Evolutionary conservation across 2,888 invertebrate genomes (phyloP).

Genomic region (Caradrina clavipalpis): DNA sequence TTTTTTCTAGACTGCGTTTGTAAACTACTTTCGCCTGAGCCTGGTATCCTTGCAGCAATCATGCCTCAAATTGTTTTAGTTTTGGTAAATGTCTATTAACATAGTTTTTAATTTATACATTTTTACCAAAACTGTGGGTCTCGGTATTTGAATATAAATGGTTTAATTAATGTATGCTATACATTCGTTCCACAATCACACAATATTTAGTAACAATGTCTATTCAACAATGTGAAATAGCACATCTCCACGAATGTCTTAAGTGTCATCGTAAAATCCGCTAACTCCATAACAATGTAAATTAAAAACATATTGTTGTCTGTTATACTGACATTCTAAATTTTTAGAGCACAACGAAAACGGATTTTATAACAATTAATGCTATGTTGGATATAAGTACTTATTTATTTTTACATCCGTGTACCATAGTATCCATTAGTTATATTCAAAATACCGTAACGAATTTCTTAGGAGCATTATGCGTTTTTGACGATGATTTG

Average conservation of each 20-base stretch:
- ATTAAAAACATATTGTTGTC: constrained; percentile 22
- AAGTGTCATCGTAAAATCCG: constrained; percentile 31
- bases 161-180: too few relatives aligned
- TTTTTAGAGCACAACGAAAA: constrained; percentile 53
- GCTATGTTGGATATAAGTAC: not conserved
- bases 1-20: too few relatives aligned
- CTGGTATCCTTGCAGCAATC: too few relatives aligned
- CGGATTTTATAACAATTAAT: constrained; percentile 29
- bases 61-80: too few relatives aligned
- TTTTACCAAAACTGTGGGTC: too few relatives aligned
- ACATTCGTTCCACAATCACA: not conserved
- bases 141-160: too few relatives aligned
- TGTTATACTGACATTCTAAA: constrained; percentile 41
- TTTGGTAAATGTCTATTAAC: too few relatives aligned
- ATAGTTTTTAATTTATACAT: too few relatives aligned
- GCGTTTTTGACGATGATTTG: constrained; percentile 4
- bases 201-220: not conserved
- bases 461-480: not conserved
- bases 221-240: not conserved
- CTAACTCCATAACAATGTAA: constrained; percentile 36
- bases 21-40: too few relatives aligned
- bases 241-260: constrained; percentile 5
- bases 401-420: constrained; percentile 16
- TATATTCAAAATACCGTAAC: constrained; percentile 10
- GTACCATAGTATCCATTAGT: not conserved